Conservation (phyloP, 2,797 vertebrate genomes). For the Rhinatrema bivittatum region DNA sequence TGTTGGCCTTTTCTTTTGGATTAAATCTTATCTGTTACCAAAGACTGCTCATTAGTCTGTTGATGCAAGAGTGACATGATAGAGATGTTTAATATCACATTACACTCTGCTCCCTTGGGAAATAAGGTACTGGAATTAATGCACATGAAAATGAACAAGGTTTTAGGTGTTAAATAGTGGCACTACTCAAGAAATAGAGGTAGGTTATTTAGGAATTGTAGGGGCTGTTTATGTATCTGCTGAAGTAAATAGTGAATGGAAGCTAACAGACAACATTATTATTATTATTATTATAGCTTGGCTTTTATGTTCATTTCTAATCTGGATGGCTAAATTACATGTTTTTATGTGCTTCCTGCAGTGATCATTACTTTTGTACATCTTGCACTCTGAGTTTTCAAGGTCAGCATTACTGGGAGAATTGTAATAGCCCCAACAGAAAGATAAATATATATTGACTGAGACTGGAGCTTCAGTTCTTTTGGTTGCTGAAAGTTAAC, state of each 20-base stretch:
- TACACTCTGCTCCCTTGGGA: conserved; percentile 2
- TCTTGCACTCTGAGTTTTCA: conserved; percentile 52
- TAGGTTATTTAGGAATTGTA: no score
- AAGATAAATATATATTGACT: conserved; percentile 69
- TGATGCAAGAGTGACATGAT: conserved; percentile 1
- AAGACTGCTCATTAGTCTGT: conserved; percentile 1
- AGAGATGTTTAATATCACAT: conserved; percentile 2
- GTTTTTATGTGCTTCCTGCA: conserved; percentile 57
- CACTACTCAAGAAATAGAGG: neutral
- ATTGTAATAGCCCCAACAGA: conserved; percentile 61
- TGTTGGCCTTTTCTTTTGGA: neutral
- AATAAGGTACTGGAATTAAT: conserved; percentile 16
- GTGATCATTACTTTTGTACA: conserved; percentile 50
- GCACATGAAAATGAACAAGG: conserved; percentile 30
- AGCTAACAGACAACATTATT: no score
- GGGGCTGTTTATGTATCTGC: no score
- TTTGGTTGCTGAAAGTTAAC: conserved; percentile 61
- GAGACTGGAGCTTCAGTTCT: conserved; percentile 49
- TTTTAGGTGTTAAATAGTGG: conserved; percentile 28
- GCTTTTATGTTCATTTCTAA: conserved; percentile 43
- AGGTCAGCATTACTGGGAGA: conserved; percentile 57
- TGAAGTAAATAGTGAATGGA: no score
- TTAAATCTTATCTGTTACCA: conserved; percentile 9
- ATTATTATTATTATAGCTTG: no score
- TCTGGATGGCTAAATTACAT: conserved; percentile 36